Percentiles rank a stretch among this genome's conserved stretches.
Evolutionary conservation across 2,113 vertebrate species (phyloP).

Genomic region (Synodontis membranacea): DNA sequence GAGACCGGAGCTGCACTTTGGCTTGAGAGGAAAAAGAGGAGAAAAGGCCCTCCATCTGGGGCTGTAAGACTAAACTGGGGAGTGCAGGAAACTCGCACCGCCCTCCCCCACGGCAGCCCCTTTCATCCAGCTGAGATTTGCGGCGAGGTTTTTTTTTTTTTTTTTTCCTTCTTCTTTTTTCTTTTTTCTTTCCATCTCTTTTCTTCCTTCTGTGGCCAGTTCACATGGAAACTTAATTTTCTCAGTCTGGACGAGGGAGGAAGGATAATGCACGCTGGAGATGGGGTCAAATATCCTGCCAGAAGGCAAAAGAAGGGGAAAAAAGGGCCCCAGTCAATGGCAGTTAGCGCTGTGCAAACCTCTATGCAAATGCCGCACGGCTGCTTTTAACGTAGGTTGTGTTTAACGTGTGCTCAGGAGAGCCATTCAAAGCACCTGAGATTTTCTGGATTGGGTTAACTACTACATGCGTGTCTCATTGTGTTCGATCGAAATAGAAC

Average conservation of each 20-base stretch:
- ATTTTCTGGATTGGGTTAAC: background rate
- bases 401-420: background rate
- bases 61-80: constrained; percentile 54
- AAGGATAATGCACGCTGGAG: constrained; percentile 55
- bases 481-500: background rate
- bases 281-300: constrained; percentile 59
- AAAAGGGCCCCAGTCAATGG: constrained; percentile 43
- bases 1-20: constrained; percentile 29
- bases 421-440: constrained; percentile 15
- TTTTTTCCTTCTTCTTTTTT: constrained; percentile 18
- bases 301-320: constrained; percentile 51
- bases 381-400: constrained; percentile 7
- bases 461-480: too few species aligned
- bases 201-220: constrained; percentile 52
- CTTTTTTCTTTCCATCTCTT: background rate
- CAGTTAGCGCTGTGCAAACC: constrained; percentile 51
- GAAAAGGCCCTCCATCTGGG: constrained; percentile 54
- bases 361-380: constrained; percentile 51
- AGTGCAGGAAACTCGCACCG: constrained; percentile 45
- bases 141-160: constrained; percentile 31
- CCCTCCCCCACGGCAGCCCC: constrained; percentile 47
- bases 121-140: constrained; percentile 57
- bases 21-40: constrained; percentile 29
- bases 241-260: constrained; percentile 53
- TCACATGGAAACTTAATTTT: constrained; percentile 62